Evolutionary conservation across 2,113 vertebrate genomes (phyloP).

Genomic region (Mugil cephalus): DNA sequence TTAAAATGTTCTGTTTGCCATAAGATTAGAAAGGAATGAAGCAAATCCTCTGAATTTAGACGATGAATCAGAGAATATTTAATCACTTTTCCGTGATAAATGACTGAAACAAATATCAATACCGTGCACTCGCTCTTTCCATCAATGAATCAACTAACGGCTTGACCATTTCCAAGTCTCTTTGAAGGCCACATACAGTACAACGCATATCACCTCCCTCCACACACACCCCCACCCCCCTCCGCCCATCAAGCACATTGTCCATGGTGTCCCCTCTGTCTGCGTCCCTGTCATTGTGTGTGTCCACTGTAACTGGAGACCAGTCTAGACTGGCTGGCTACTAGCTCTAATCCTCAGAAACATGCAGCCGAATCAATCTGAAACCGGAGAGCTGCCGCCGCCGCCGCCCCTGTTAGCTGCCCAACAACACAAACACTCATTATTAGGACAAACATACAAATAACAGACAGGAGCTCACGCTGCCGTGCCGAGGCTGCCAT

Average conservation of each 20-base stretch:
- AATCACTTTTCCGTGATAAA: too few species aligned
- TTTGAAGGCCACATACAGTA: neutral
- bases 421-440: conserved; percentile 63
- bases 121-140: too few species aligned
- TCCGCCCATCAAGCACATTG: conserved; percentile 51
- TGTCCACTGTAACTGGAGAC: conserved; percentile 92
- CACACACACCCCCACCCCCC: conserved; percentile 6
- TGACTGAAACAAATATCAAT: too few species aligned
- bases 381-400: conserved; percentile 86
- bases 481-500: neutral
- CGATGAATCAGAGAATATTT: too few species aligned
- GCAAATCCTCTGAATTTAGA: too few species aligned
- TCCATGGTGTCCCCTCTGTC: conserved; percentile 66
- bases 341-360: conserved; percentile 93
- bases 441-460: conserved; percentile 56
- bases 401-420: conserved; percentile 52
- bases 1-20: neutral
- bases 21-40: neutral
- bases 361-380: conserved; percentile 94
- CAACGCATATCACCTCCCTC: neutral
- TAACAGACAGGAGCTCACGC: conserved; percentile 28
- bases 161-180: too few species aligned
- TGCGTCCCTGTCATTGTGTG: conserved; percentile 87
- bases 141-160: too few species aligned
- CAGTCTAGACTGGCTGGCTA: conserved; percentile 97